Conservation (phyloP, 2,888 invertebrate species). For the Morpho achilles region DNA sequence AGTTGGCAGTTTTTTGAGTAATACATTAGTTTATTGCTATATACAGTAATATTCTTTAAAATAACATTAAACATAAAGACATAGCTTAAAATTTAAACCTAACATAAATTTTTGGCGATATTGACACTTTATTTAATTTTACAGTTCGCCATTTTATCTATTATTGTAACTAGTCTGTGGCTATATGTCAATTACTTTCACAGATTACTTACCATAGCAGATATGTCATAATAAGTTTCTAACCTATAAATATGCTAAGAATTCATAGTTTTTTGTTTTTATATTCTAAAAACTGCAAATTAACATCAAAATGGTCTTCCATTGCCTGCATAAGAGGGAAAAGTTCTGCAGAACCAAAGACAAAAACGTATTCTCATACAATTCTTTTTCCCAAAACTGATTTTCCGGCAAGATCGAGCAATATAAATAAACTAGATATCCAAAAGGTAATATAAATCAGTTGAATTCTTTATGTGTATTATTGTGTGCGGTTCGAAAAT, state of each 20-base stretch:
- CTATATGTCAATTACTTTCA: background rate
- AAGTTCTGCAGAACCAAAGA: constrained; percentile 55
- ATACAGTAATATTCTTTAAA: no score
- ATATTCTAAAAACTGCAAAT: constrained; percentile 42
- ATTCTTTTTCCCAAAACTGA: constrained; percentile 63
- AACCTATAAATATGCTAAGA: constrained; percentile 55
- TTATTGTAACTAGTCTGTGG: no score
- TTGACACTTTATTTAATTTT: background rate
- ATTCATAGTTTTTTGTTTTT: constrained; percentile 41
- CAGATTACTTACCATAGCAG: background rate
- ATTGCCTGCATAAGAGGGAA: constrained; percentile 41
- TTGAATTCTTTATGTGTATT: no score
- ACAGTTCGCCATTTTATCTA: no score
- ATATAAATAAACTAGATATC: constrained; percentile 54
- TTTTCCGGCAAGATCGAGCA: constrained; percentile 56
- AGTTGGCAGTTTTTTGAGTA: no score
- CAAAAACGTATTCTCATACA: constrained; percentile 66
- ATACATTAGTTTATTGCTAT: no score
- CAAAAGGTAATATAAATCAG: constrained; percentile 46
- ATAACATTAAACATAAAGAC: no score
- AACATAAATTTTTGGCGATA: background rate
- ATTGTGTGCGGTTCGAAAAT: no score
- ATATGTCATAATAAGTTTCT: constrained; percentile 30
- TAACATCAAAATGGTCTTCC: constrained; percentile 43
- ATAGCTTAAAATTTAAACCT: no score